Percentiles rank a stretch among this genome's conserved stretches.
phyloP scores from a whole-genome alignment of 2,797 vertebrate genomes.

The Oryzias sinensis region DNA sequence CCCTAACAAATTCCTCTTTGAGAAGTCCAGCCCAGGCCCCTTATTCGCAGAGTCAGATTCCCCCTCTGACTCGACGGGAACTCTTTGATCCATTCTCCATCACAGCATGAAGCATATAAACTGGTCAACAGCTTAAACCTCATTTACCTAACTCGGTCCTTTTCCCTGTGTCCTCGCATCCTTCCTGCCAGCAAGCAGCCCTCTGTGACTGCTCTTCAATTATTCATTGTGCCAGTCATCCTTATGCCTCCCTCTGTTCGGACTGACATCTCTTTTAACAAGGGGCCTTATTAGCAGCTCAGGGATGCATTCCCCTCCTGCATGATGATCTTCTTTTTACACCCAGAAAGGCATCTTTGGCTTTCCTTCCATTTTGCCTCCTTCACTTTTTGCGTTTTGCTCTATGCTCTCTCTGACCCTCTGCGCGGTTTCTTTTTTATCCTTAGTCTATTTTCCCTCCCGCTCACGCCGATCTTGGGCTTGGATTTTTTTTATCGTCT shows the following conservation, averaged over 20 bases:
- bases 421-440: constrained; percentile 10
- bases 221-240: constrained; percentile 56
- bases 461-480: background rate
- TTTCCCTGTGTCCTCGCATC: constrained; percentile 33
- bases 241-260: constrained; percentile 37
- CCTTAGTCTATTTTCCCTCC: background rate
- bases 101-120: constrained; percentile 18
- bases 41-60: no score
- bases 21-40: no score
- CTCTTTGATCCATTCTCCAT: constrained; percentile 1
- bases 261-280: constrained; percentile 57
- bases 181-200: constrained; percentile 20
- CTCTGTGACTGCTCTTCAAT: constrained; percentile 44
- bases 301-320: constrained; percentile 31
- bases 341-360: constrained; percentile 24
- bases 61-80: constrained; percentile 2
- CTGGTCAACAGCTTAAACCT: constrained; percentile 23
- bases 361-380: background rate
- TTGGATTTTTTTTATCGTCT: constrained; percentile 8
- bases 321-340: constrained; percentile 26
- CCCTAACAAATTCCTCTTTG: no score
- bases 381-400: background rate
- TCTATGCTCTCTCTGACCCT: constrained; percentile 8
- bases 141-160: constrained; percentile 24
- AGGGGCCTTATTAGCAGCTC: constrained; percentile 55